phyloP scores from a whole-genome alignment of 1,140 invertebrate species.

The Penaeus japonicus region DNA sequence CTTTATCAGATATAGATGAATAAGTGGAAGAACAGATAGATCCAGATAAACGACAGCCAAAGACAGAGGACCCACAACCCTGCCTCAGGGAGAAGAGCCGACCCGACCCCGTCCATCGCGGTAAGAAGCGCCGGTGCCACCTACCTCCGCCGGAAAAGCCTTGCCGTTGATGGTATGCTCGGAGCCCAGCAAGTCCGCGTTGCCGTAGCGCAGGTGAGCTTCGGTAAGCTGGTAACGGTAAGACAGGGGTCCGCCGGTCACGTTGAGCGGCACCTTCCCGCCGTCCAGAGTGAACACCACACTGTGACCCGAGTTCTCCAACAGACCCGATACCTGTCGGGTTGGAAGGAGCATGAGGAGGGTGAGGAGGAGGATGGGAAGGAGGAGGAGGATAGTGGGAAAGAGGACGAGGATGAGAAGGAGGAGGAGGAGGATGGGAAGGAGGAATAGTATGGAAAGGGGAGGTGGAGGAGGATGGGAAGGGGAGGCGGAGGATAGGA shows the following conservation, averaged over 20 bases:
- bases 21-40: too few relatives aligned
- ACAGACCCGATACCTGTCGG: constrained; percentile 81
- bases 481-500: too few relatives aligned
- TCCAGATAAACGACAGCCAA: too few relatives aligned
- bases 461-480: too few relatives aligned
- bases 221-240: constrained; percentile 95
- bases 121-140: constrained; percentile 50
- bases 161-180: constrained; percentile 93
- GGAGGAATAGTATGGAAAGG: too few relatives aligned
- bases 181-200: constrained; percentile 84
- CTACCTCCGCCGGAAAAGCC: constrained; percentile 93
- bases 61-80: too few relatives aligned
- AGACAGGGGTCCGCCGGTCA: constrained; percentile 93
- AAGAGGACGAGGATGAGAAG: neutral
- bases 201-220: constrained; percentile 93
- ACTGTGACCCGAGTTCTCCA: constrained; percentile 87
- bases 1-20: too few relatives aligned
- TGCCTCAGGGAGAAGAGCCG: too few relatives aligned
- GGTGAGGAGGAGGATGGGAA: too few relatives aligned
- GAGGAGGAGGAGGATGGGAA: neutral
- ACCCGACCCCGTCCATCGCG: neutral
- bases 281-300: constrained; percentile 63
- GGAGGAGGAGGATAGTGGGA: neutral
- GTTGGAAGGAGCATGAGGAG: neutral
- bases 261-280: constrained; percentile 79